These are phyloP conservation scores for Athalia circularis DNA, from an alignment of 2,888 invertebrate genomes.

Conservation along the genomic window DNA sequence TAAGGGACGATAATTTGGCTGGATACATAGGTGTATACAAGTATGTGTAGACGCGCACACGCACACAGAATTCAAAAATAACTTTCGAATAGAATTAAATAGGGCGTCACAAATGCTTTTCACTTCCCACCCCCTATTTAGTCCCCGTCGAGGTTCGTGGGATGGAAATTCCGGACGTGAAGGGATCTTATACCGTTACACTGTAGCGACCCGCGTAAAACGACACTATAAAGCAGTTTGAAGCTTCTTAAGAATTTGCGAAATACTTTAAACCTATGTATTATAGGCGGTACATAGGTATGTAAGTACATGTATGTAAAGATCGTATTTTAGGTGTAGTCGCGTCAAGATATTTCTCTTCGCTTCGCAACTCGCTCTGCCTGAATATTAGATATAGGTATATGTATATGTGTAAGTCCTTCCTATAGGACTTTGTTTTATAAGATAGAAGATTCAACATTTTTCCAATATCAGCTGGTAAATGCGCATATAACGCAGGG, in stretches of 20 bases:
- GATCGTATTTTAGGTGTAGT: background rate
- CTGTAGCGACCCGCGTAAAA: constrained; percentile 15
- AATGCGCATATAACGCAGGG: background rate
- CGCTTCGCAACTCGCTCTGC: constrained; percentile 3
- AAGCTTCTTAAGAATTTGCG: constrained; percentile 41
- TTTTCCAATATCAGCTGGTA: constrained; percentile 43
- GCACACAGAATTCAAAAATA: background rate
- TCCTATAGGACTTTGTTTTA: constrained; percentile 23
- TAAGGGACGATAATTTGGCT: background rate
- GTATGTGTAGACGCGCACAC: background rate
- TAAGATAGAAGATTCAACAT: constrained; percentile 31
- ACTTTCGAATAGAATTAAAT: constrained; percentile 13
- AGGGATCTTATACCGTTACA: too few relatives aligned
- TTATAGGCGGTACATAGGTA: background rate
- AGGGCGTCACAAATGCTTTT: background rate
- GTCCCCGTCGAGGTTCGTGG: background rate
- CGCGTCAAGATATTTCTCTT: constrained; percentile 19
- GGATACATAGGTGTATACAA: background rate
- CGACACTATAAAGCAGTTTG: constrained; percentile 6
- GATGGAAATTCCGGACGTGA: constrained; percentile 33
- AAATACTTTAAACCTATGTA: constrained; percentile 17
- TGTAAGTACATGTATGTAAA: background rate
- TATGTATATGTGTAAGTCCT: background rate
- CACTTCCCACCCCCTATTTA: constrained; percentile 10
- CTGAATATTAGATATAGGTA: background rate